These are phyloP conservation scores for Biston stratarius DNA, from an alignment of 2,888 invertebrate genomes.

Conservation along the genomic window DNA sequence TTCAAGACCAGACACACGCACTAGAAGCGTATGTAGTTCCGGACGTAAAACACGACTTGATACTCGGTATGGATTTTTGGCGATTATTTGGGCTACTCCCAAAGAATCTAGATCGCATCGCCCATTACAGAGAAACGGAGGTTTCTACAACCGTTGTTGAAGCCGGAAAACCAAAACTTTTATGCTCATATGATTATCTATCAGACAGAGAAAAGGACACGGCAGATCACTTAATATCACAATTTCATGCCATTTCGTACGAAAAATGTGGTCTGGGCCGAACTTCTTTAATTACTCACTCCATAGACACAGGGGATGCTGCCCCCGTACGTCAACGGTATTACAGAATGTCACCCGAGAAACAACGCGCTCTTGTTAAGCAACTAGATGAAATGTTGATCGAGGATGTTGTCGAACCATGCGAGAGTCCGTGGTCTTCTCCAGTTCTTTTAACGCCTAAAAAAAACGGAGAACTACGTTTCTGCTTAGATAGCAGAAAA, in stretches of 20 bases:
- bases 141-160: neutral
- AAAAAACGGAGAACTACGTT: constrained; percentile 44
- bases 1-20: constrained; percentile 3
- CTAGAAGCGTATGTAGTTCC: constrained; percentile 23
- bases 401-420: constrained; percentile 41
- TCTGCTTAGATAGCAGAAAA: constrained; percentile 49
- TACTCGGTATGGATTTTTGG: constrained; percentile 35
- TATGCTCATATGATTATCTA: neutral
- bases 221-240: constrained; percentile 37
- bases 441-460: constrained; percentile 26
- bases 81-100: constrained; percentile 17
- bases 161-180: neutral
- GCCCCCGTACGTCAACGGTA: constrained; percentile 46
- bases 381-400: constrained; percentile 49
- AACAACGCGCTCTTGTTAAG: constrained; percentile 36
- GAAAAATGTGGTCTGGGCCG: constrained; percentile 41
- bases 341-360: constrained; percentile 48
- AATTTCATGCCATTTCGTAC: constrained; percentile 22
- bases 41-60: constrained; percentile 11
- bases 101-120: constrained; percentile 5
- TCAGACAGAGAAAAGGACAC: neutral
- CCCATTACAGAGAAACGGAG: neutral
- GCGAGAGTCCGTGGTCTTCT: constrained; percentile 49
- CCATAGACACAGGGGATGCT: constrained; percentile 48
- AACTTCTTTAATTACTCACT: constrained; percentile 40